phyloP scores from a whole-genome alignment of 30 jellyfish, hydroid and myxozoan species.

The Cassiopea xamachana region DNA sequence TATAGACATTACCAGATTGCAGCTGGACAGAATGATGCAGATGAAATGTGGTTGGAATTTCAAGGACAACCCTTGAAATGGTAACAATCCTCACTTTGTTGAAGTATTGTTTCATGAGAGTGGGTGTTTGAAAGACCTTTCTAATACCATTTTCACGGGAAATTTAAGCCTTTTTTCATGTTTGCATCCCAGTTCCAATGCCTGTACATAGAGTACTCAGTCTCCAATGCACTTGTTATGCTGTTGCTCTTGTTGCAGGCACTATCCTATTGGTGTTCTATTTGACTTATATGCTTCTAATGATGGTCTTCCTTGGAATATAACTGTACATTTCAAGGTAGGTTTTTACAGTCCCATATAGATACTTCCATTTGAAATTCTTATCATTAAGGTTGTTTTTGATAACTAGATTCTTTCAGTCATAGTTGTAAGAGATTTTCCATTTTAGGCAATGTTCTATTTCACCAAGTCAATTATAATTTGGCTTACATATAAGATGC shows the following conservation, averaged over 20 bases:
- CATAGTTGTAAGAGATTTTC: too few relatives aligned
- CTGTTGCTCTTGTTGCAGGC: constrained; percentile 55
- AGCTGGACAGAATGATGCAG: constrained; percentile 85
- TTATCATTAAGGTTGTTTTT: too few relatives aligned
- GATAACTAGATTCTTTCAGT: too few relatives aligned
- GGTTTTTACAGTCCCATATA: not conserved
- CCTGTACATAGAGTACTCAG: too few relatives aligned
- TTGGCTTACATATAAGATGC: too few relatives aligned
- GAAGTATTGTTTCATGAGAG: too few relatives aligned
- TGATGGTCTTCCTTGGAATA: constrained; percentile 90
- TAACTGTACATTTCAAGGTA: constrained; percentile 93
- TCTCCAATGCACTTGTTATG: too few relatives aligned
- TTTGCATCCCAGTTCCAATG: not conserved
- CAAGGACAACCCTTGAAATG: constrained; percentile 97
- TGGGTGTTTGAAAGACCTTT: too few relatives aligned
- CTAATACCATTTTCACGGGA: not conserved
- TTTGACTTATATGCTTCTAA: constrained; percentile 85
- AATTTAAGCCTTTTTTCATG: not conserved
- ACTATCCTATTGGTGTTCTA: constrained; percentile 95
- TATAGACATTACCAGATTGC: constrained; percentile 94
- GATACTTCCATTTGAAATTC: too few relatives aligned
- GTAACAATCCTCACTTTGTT: constrained; percentile 5
- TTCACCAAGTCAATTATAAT: too few relatives aligned
- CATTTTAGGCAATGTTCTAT: too few relatives aligned
- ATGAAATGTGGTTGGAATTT: constrained; percentile 96